Conservation (phyloP, 1,140 invertebrate species). For the Hycleus cichorii region DNA sequence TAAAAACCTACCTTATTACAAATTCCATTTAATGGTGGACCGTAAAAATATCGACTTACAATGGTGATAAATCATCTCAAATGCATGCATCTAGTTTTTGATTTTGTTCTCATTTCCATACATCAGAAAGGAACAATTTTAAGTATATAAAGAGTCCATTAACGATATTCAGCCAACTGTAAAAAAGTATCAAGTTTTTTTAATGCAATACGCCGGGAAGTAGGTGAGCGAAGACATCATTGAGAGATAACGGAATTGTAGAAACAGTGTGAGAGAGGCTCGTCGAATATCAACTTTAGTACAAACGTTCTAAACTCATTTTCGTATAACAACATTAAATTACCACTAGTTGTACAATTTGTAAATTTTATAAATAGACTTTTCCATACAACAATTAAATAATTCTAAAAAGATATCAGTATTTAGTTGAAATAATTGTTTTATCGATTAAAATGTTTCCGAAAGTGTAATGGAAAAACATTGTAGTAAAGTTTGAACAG, state of each 20-base stretch:
- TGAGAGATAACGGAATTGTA: constrained; percentile 32
- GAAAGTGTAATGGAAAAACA: no score
- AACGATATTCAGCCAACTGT: constrained; percentile 36
- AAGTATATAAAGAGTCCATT: constrained; percentile 34
- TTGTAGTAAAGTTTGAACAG: no score
- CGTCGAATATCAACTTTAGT: neutral
- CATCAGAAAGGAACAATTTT: constrained; percentile 17
- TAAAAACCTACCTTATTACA: constrained; percentile 2
- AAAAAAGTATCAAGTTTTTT: constrained; percentile 38
- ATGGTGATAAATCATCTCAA: constrained; percentile 15
- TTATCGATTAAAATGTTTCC: no score
- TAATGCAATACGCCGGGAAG: constrained; percentile 32
- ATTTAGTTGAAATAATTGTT: no score
- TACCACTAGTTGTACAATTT: constrained; percentile 2
- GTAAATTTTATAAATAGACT: constrained; percentile 4
- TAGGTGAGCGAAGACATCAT: constrained; percentile 36
- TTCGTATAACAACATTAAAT: constrained; percentile 15
- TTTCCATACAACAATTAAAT: no score
- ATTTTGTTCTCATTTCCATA: constrained; percentile 16
- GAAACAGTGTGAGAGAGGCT: constrained; percentile 20
- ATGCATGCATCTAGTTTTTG: constrained; percentile 12
- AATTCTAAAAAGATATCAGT: no score
- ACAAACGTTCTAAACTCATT: constrained; percentile 23
- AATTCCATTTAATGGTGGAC: constrained; percentile 12
- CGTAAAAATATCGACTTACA: constrained; percentile 22